Percentiles rank a stretch among this genome's conserved stretches.
These are phyloP conservation scores for Nannospalax galili DNA, from an alignment of 2,113 vertebrate genomes.

Conservation along the genomic window DNA sequence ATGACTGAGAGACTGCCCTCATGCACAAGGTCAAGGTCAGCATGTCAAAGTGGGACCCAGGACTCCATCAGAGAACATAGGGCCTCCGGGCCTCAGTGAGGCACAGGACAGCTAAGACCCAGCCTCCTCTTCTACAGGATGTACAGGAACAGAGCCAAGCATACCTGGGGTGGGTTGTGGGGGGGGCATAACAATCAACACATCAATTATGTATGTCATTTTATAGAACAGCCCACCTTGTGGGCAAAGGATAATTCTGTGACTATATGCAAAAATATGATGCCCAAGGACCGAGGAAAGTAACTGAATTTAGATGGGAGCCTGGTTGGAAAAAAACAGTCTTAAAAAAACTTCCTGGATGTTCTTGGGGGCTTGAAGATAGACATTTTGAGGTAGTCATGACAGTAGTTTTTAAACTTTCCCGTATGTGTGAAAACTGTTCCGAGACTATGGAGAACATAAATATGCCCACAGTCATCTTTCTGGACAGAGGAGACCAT, in stretches of 20 bases:
- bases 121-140: not conserved
- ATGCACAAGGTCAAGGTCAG: fast-evolving
- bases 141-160: not conserved
- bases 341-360: too few species aligned
- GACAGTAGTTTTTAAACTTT: not conserved
- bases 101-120: fast-evolving
- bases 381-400: not conserved
- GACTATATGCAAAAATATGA: not conserved
- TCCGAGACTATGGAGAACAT: too few species aligned
- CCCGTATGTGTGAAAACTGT: not conserved
- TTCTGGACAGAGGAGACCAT: not conserved
- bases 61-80: not conserved
- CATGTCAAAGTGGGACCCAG: not conserved
- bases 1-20: not conserved
- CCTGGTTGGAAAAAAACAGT: too few species aligned
- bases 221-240: fast-evolving
- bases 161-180: not conserved
- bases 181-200: too few species aligned
- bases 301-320: not conserved
- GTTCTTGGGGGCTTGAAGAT: too few species aligned
- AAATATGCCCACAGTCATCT: not conserved
- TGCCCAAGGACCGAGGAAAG: fast-evolving
- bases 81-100: not conserved
- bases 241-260: not conserved
- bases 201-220: fast-evolving